Evolutionary conservation across 2,113 vertebrate genomes (phyloP).

Genomic region (Lathamus discolor): DNA sequence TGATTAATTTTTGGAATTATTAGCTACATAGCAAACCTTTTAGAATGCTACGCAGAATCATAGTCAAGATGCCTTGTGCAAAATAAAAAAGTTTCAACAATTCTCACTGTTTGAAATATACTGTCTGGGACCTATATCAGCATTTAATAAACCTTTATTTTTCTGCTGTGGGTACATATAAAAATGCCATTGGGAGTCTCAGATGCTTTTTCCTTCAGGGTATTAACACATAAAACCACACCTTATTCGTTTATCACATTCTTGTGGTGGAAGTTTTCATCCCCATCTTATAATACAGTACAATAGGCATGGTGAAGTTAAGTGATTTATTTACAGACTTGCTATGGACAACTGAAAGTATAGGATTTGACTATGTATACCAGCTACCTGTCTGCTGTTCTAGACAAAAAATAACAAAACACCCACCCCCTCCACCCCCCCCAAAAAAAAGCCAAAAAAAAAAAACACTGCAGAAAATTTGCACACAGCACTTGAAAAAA

Average conservation of each 20-base stretch:
- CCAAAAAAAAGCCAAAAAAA: background rate
- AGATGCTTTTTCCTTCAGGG: background rate
- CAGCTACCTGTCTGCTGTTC: background rate
- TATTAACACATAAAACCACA: background rate
- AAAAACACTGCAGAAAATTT: background rate
- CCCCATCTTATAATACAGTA: background rate
- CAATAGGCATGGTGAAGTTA: background rate
- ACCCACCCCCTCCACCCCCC: too few species aligned
- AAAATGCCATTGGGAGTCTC: background rate
- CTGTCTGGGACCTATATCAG: background rate
- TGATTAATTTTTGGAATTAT: background rate
- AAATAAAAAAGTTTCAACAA: background rate
- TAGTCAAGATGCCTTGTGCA: background rate
- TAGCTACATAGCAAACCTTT: background rate
- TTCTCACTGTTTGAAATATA: background rate
- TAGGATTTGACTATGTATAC: background rate
- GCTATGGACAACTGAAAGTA: background rate
- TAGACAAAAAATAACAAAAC: background rate
- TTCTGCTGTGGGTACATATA: background rate
- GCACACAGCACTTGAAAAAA: slow-evolving; percentile 16
- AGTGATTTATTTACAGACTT: background rate
- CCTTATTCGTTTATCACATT: background rate
- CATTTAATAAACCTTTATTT: background rate
- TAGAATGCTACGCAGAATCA: background rate
- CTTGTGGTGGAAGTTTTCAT: background rate